Evolutionary conservation across 1,140 invertebrate genomes (phyloP).

Genomic region (Aphis craccivora): DNA sequence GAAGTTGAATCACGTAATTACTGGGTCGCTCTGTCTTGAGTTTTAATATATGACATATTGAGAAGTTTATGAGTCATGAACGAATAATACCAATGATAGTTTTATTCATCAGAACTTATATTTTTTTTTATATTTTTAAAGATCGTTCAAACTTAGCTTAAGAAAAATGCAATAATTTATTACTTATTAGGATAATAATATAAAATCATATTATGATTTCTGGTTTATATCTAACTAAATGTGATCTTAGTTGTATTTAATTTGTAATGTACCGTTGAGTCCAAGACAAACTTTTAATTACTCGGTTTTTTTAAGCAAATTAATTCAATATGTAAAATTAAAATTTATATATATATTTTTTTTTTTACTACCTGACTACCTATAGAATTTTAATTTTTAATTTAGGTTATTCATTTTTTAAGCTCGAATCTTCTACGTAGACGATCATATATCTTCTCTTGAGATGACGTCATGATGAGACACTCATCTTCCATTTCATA

Average conservation of each 20-base stretch:
- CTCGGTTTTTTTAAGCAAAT: background rate
- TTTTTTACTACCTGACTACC: too few species aligned
- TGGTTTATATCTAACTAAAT: background rate
- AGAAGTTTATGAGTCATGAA: background rate
- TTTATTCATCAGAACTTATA: background rate
- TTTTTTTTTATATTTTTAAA: background rate
- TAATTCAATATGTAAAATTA: background rate
- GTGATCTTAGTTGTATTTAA: too few species aligned
- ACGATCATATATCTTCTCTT: background rate
- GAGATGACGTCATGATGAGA: too few species aligned
- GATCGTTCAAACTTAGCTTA: background rate
- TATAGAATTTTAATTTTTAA: background rate
- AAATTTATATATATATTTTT: background rate
- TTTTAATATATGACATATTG: background rate
- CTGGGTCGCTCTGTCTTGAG: background rate
- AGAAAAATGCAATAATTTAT: background rate
- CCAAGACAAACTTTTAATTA: background rate
- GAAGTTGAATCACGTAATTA: background rate
- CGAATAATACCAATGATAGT: background rate
- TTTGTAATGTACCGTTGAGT: background rate
- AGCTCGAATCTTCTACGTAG: background rate
- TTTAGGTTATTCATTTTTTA: background rate
- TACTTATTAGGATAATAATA: background rate
- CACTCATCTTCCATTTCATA: background rate
- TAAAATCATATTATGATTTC: too few species aligned